Base-by-base conservation (phyloP, 2,113 vertebrate species). In the Pedetes capensis region DNA sequence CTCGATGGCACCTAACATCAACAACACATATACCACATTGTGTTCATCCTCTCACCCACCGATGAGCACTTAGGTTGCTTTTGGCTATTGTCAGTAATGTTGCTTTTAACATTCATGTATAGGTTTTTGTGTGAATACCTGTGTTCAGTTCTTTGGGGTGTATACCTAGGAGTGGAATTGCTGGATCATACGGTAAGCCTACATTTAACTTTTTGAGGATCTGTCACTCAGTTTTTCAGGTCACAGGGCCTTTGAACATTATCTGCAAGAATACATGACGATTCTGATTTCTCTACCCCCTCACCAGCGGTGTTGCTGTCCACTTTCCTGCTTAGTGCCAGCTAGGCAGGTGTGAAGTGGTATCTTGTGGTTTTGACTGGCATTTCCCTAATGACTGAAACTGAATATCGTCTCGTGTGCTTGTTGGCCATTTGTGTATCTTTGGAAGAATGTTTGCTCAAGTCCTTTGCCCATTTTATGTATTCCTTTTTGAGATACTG, bases 171-270 rank as follows among this genome's bases (percentile, higher is more conserved):
- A 47, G 51, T 79, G 25, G 92, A 55, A 72, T 84, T 71, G 23
- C 32, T n/a, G n/a, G n/a, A n/a, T n/a, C n/a, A n/a, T n/a, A n/a
- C n/a, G n/a, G n/a, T n/a, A n/a, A n/a, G n/a, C n/a, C n/a, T n/a
- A n/a, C n/a, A n/a, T n/a, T 85, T 93, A 75, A 87, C 55, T 76
- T 84, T 83, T 51, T 87, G 57, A 53, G 84, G 61, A 94, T 42
- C 64, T 92, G n/a, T 25, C 53, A 37, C 81, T 49, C 49, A 69
- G 55, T 82, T 55, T 71, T 44, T 18, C 37, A 42, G 23, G n/a
- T 76, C 27, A 64, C 37, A 49, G 37, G 2, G 47, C 37, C 22
- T 4, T 87, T 49, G 72, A 57, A 84, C 29, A 55, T 72, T 57
- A n/a, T 23, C 23, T n/a, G n/a, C 47, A 18, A 42, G 61, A 37